Conservation (phyloP, 2,113 vertebrate genomes). For the Picathartes gymnocephalus region DNA sequence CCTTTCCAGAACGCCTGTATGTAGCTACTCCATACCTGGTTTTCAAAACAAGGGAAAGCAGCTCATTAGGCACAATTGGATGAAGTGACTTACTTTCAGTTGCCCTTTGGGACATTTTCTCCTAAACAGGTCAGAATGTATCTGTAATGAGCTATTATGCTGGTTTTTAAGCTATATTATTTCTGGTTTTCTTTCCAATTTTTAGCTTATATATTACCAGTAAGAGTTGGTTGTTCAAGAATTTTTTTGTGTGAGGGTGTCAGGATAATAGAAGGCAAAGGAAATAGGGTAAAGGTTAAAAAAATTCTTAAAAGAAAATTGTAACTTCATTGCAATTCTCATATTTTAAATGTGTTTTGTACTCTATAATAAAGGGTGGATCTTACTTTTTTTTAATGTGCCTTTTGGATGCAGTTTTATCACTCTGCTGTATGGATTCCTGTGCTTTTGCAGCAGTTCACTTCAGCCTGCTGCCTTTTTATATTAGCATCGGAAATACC, state of each 20-base stretch:
- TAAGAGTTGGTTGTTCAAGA: background rate
- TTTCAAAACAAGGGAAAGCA: background rate
- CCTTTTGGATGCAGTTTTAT: background rate
- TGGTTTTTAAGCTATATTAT: background rate
- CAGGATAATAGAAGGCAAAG: background rate
- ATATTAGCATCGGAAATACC: background rate
- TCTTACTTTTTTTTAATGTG: background rate
- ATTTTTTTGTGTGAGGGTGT: background rate
- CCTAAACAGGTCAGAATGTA: background rate
- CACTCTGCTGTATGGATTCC: background rate
- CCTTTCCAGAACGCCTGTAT: background rate
- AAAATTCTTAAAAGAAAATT: background rate
- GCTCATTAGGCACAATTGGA: background rate
- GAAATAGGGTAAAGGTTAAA: background rate
- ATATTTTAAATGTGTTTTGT: background rate
- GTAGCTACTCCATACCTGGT: background rate
- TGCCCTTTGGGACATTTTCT: background rate
- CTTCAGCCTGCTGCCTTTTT: background rate
- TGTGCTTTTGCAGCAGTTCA: background rate
- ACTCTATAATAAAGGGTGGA: background rate
- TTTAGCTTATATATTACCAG: background rate
- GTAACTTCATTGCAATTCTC: background rate
- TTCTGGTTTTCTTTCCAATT: background rate
- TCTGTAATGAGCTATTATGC: background rate
- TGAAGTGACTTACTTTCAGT: background rate